Base-by-base conservation (phyloP, 2,113 vertebrate species). In the Poecilia latipinna region DNA sequence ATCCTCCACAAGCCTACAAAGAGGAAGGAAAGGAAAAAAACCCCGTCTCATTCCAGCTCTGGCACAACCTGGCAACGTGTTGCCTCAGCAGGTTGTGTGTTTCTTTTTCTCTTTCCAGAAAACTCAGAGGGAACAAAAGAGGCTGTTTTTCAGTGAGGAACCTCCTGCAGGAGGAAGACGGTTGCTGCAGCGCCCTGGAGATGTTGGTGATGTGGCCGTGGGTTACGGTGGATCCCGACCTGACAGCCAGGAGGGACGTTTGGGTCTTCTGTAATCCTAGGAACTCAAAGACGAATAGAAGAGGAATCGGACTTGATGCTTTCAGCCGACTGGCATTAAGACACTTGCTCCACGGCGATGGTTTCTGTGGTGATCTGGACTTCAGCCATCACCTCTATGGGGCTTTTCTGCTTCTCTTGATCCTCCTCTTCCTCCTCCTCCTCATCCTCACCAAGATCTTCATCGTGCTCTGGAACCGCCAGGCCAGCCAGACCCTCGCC, bases 331-430 rank as follows among this genome's bases (percentile, higher is more conserved):
- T 69, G 54, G 75, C 37, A 80, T 93, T 94, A 93, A 80, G 93
- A 91, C 8, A 77, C 79, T 83, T 93, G 90, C 78, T 94, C 82
- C 65, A 95, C 82, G 68, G 89, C 65, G 77, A 90, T 54, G 11
- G 76, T 65, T 31, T 88, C 84, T 35, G 82, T 28, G 3, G 91
- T 39, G 26, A 87, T 78, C 70, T 84, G 61, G 39, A 67, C 65
- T 24, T 91, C 88, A 39, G 77, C 83, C 12, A 78, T 60, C 22
- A 5, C 35, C 61, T 87, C 90, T 42, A 74, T 80, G 2, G 90
- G 70, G 29, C 64, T 87, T 65, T 88, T 84, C 3, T 73, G 74
- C 42, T 88, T 72, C 67, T 89, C 79, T 37, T 70, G 70, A 65
- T 68, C 75, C n/a, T 86, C 77, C 19, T 87, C 84, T 0, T 80